Conservation (phyloP, 2,888 invertebrate genomes). For the Gandaritis pyraliata region DNA sequence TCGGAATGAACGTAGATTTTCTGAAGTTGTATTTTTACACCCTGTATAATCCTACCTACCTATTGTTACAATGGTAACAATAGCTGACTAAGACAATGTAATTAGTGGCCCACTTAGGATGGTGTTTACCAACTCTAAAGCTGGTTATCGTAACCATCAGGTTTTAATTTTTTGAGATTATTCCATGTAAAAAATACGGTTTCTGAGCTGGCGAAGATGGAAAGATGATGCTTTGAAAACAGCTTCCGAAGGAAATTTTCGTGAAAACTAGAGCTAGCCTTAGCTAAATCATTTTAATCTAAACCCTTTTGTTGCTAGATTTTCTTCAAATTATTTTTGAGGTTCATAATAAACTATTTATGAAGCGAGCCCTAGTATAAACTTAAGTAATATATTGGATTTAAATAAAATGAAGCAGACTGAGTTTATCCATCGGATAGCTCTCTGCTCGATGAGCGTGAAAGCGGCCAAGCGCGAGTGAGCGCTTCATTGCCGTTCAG, state of each 20-base stretch:
- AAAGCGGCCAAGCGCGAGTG: constrained; percentile 31
- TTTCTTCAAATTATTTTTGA: too few relatives aligned
- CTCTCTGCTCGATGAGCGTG: constrained; percentile 30
- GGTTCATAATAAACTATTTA: not conserved
- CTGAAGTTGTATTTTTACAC: not conserved
- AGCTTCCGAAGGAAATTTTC: too few relatives aligned
- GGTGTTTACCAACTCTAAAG: not conserved
- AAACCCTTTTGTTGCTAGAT: too few relatives aligned
- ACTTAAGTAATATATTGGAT: too few relatives aligned
- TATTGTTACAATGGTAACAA: not conserved
- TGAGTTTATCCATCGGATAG: constrained; percentile 16
- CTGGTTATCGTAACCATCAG: too few relatives aligned
- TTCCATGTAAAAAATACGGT: too few relatives aligned
- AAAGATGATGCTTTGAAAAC: too few relatives aligned
- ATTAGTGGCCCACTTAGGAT: not conserved
- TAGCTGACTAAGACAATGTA: not conserved
- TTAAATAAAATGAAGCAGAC: constrained; percentile 2
- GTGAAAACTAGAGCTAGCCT: too few relatives aligned
- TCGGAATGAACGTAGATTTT: too few relatives aligned
- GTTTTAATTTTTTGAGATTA: too few relatives aligned
- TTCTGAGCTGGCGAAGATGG: too few relatives aligned
- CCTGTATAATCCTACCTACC: not conserved
- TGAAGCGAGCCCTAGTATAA: not conserved
- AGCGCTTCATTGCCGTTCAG: constrained; percentile 33
- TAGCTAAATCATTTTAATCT: too few relatives aligned